Evolutionary conservation across 2,113 vertebrate species (phyloP), one percentile per base, ranked within the genome.

Genomic region (Neogale vison): DNA sequence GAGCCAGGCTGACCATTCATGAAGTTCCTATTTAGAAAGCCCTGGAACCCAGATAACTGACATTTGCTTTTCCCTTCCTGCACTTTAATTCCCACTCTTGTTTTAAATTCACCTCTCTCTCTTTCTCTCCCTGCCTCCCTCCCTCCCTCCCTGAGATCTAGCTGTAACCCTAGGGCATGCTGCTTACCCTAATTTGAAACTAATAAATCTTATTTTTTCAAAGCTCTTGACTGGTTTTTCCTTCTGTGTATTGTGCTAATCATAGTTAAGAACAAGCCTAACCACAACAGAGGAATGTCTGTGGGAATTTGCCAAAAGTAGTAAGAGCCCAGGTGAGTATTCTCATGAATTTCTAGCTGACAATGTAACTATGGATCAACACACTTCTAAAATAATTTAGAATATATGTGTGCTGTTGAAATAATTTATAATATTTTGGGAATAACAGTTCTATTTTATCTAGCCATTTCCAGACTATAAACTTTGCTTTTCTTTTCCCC

Each of bases 401-500:
- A 72, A 55, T 34, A 52, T 6, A 14, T 45, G 10, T 45, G 2
- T 45, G 34, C 13, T 81, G 20, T 88, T 55, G 24, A 79, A 94
- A 88, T 55, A 57, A 57, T 50, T 94, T 39, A 81, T 45, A 65
- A 36, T 45, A 65, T n/a, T 85, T 67, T 81, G 57, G 65, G 15
- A 47, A 23, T 61, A 74, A 6, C 34, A 63, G 13, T 34, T 72
- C 34, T 31, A 82, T 79, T 76, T 57, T 34, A 79, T 31, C 1
- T 71, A 59, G 34, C 1, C 9, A 65, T 69, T 88, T 90, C 21
- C 17, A 88, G 7, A 3, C 1, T 36, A 63, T 59, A 81, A 86
- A 29, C 7, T 59, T 59, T 15, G 1, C 42, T 50, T 50, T 17
- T 3, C 42, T 0, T 0, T 4, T 1, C 13, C 6, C 13, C 7